Base-by-base conservation (phyloP, 2,797 vertebrate genomes). In the Pseudochirops corinnae region DNA sequence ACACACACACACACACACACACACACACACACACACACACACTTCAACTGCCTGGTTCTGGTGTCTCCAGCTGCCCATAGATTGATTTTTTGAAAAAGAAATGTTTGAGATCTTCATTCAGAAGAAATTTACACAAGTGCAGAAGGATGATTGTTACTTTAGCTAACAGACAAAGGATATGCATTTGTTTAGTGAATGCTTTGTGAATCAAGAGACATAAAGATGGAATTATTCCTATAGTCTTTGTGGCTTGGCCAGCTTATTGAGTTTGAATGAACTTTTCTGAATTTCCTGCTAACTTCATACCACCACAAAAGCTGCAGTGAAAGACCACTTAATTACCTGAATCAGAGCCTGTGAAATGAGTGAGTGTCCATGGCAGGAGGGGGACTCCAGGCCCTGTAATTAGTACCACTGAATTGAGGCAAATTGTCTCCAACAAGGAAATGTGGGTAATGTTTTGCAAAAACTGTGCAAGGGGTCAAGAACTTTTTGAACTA, bases 401-500 rank as follows among this genome's bases (percentile, higher is more conserved):
- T 93, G 28, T 94, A 97, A 96, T 98, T 97, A 96, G 91, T 82
- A 94, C 46, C 94, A 50, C 93, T 87, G 91, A 95, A 97, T 97
- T 98, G 95, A 96, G 58, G 53, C 92, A 97, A 96, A 98, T 96
- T 95, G 56, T 95, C 91, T 97, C 96, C 95, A 95, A 67, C 55
- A 96, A 92, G 92, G 97, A 97, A 96, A 94, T 95, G 91, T 93
- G 92, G 95, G 96, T 90, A 96, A 55, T 55, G 46, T 97, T 97
- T 97, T 96, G 96, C 60, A 97, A 96, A 97, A 97, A 95, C 46
- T 95, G 95, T 97, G 93, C 96, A 94, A 96, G 31, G 14, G 95
- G 97, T 97, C 96, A 97, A 97, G 96, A 97, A 96, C 95, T 98
- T 95, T 95, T 94, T 94, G 95, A 96, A 95, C 97, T 97, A 96